Evolutionary conservation across 2,888 invertebrate species (phyloP).

Genomic region (Temnothorax rugatulus): DNA sequence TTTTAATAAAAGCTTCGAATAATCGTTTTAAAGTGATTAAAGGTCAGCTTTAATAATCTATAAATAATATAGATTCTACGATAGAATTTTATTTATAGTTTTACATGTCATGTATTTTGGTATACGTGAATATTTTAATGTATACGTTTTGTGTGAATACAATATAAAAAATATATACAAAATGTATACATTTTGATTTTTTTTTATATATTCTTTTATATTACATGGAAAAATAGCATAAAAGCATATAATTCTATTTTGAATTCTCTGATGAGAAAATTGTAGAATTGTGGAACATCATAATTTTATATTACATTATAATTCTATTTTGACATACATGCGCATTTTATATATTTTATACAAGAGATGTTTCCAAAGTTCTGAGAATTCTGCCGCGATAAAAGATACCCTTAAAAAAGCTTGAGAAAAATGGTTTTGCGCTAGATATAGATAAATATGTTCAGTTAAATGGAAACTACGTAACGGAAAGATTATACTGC

Average conservation of each 20-base stretch:
- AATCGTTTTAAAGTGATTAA: constrained; percentile 19
- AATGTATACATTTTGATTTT: not conserved
- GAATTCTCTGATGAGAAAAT: not conserved
- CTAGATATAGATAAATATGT: too few species aligned
- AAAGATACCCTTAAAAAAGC: too few species aligned
- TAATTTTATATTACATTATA: not conserved
- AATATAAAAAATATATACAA: too few species aligned
- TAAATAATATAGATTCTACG: not conserved
- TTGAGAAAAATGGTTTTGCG: too few species aligned
- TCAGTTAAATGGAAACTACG: too few species aligned
- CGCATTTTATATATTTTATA: not conserved
- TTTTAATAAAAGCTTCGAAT: constrained; percentile 14
- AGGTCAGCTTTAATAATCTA: not conserved
- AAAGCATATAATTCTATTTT: not conserved
- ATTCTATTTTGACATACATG: not conserved
- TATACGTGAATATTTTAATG: not conserved
- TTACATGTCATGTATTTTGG: not conserved
- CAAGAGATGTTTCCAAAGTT: too few species aligned
- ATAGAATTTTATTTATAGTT: not conserved
- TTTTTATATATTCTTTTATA: not conserved
- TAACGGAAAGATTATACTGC: too few species aligned
- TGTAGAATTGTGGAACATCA: not conserved
- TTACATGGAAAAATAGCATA: not conserved
- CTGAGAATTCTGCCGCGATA: too few species aligned
- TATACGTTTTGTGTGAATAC: not conserved